Evolutionary conservation across 2,797 vertebrate genomes (phyloP).

Genomic region (Smutsia temminckii): DNA sequence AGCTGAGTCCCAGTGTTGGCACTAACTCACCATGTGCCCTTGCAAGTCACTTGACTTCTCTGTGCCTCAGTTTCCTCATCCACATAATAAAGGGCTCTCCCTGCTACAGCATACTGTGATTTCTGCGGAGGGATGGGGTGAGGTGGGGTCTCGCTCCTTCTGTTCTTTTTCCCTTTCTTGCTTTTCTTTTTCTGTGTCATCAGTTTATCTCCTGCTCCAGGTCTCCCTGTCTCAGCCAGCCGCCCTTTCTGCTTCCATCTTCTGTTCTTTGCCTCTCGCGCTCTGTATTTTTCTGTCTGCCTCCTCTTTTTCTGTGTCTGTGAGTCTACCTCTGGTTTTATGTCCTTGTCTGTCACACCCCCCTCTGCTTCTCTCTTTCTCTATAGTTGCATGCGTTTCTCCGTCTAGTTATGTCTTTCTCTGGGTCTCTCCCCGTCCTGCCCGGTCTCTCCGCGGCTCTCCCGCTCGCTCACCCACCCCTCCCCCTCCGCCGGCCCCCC

Average conservation of each 20-base stretch:
- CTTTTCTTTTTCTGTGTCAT: neutral
- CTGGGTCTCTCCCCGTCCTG: constrained; percentile 37
- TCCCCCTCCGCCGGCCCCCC: constrained; percentile 25
- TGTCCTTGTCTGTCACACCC: constrained; percentile 30
- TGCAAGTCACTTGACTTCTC: neutral
- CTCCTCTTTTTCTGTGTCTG: neutral
- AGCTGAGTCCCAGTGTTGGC: neutral
- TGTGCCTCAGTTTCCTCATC: constrained; percentile 46
- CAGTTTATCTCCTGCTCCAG: constrained; percentile 14
- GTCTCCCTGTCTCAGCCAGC: neutral
- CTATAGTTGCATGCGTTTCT: constrained; percentile 31
- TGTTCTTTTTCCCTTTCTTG: neutral
- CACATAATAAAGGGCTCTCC: neutral
- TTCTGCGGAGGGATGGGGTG: neutral
- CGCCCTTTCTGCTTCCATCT: neutral
- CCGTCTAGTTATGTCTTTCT: constrained; percentile 32
- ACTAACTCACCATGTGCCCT: neutral
- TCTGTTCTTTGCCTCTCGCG: neutral
- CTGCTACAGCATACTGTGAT: neutral
- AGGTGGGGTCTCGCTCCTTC: neutral
- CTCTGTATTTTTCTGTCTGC: neutral
- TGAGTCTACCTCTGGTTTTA: constrained; percentile 33
- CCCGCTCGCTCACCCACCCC: constrained; percentile 17
- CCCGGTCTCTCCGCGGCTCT: constrained; percentile 29
- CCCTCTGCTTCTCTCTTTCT: neutral